These are phyloP conservation scores for Sminthurides bifidus DNA, from an alignment of 1,140 invertebrate species.

Conservation along the genomic window DNA sequence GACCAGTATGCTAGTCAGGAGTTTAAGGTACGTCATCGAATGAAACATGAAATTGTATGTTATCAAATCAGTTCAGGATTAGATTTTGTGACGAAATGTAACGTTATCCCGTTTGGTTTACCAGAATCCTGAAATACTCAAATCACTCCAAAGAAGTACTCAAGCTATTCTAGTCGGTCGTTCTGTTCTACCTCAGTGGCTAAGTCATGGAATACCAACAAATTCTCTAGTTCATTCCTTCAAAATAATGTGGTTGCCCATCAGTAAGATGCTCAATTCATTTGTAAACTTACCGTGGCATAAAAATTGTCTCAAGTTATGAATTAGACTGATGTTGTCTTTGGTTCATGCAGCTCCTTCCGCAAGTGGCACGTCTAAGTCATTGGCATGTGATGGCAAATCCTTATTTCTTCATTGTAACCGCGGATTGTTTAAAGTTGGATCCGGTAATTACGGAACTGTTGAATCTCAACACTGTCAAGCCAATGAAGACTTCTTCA, in stretches of 20 bases:
- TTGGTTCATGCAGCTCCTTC: slow-evolving; percentile 21
- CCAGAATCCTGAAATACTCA: slow-evolving; percentile 78
- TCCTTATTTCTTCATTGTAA: slow-evolving; percentile 72
- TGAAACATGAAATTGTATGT: neutral
- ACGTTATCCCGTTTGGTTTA: slow-evolving; percentile 31
- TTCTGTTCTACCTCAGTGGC: slow-evolving; percentile 70
- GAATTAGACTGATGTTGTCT: slow-evolving; percentile 33
- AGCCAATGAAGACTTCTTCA: slow-evolving; percentile 66
- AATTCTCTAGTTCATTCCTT: slow-evolving; percentile 63
- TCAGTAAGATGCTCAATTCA: slow-evolving; percentile 6
- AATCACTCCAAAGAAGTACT: slow-evolving; percentile 74
- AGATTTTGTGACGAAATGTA: slow-evolving; percentile 5
- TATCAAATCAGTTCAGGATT: no score
- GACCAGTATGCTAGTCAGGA: slow-evolving; percentile 61
- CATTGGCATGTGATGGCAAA: slow-evolving; percentile 73
- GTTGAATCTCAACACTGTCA: slow-evolving; percentile 74
- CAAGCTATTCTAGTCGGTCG: slow-evolving; percentile 75
- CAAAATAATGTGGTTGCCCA: slow-evolving; percentile 22
- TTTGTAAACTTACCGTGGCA: neutral
- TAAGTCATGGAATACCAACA: slow-evolving; percentile 70
- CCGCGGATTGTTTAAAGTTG: slow-evolving; percentile 74
- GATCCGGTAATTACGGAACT: slow-evolving; percentile 81
- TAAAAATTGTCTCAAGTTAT: slow-evolving; percentile 8
- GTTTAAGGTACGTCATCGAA: slow-evolving; percentile 50
- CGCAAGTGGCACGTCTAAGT: slow-evolving; percentile 36